Evolutionary conservation across 2,888 invertebrate genomes (phyloP), one percentile per base, ranked within the genome.

Genomic region (Hypsopygia costalis): DNA sequence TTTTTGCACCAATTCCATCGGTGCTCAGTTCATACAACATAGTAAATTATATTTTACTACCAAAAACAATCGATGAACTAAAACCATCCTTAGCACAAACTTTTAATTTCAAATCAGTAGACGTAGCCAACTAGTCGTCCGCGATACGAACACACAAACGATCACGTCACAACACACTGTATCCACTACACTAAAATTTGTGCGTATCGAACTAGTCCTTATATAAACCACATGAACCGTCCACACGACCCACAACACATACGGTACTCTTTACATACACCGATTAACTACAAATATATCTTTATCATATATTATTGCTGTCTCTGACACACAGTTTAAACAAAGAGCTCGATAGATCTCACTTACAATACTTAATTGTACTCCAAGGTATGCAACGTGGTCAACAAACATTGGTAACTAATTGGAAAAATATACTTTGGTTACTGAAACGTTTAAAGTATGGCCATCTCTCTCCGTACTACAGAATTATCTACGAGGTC

Each of bases 281-380:
- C 62, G 50, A 74, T 63, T 67, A 65, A 51, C 55, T 58, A 58
- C 51, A 68, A 64, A 66, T 66, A 68, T 66, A 66, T 55, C 55
- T 57, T 57, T 52, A 55, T 51, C 52, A 62, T 52, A 63, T 67
- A 68, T 67, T 87, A 87, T 87, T 87, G 86, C 86, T 87, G 83
- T 72, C 63, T 83, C 87, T 83, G 85, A 85, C 71, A 75, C 68
- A 85, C 83, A 87, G 85, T 83, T 72, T 65, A 69, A 69, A 70
- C 57, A 65, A 76, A 69, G 80, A 82, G 80, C 86, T 83, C 81
- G 71, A 71, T 71, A 68, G 51, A 70, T 83, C 77, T 82, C 79
- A 82, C 81, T 79, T 78, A 76, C 41, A 8, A 55, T 69, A 25
- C 25, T 25, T 25, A 65, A 33, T 76, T 74, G 72, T 79, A 81